Evolutionary conservation across 1,140 invertebrate species (phyloP), one percentile per base, ranked within the genome.

Genomic region (Heterodera carotae): DNA sequence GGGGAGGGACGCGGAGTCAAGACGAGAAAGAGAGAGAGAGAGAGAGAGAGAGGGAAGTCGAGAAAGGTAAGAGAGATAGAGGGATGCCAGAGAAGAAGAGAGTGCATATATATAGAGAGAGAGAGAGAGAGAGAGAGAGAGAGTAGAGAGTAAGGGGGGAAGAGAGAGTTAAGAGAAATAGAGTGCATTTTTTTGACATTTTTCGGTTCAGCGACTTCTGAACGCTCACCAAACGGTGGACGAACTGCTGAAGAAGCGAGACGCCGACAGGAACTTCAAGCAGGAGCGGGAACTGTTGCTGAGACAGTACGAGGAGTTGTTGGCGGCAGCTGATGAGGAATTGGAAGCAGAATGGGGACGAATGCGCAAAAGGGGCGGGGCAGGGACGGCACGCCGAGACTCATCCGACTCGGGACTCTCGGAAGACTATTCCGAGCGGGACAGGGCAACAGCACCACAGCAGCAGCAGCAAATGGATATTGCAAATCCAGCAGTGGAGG

Each of bases 201-300:
- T n/a, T n/a, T n/a, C n/a, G n/a, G n/a, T 84, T 25, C 25, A 79
- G 31, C 64, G 82, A 39, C 67, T 83, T 34, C 33, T 83, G 43
- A 69, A 68, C 22, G 82, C 82, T 10, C 82, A 83, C 72, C 72
- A 36, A 27, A 64, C 67, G 43, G 82, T 83, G 59, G 82, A 83
- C 66, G 72, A 84, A 12, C 67, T 83, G 34, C 60, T 83, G 27
- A 78, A 79, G 33, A 69, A 73, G 48, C 60, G 82, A 18, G 82
- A 83, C 31, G 25, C 81, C 64, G 70, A 78, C 27, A 66, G 5
- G 18, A 71, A 82, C 62, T 82, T 72, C 60, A 64, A 81, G 48
- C 62, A 75, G 62, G 31, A 76, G 29, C 68, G 68, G 22, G 79
- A 81, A 56, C 68, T 81, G 76, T 53, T 81, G 56, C 73, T 77